Evolutionary conservation across 2,888 invertebrate species (phyloP).

Genomic region (Rhimphoctona megacephalus): DNA sequence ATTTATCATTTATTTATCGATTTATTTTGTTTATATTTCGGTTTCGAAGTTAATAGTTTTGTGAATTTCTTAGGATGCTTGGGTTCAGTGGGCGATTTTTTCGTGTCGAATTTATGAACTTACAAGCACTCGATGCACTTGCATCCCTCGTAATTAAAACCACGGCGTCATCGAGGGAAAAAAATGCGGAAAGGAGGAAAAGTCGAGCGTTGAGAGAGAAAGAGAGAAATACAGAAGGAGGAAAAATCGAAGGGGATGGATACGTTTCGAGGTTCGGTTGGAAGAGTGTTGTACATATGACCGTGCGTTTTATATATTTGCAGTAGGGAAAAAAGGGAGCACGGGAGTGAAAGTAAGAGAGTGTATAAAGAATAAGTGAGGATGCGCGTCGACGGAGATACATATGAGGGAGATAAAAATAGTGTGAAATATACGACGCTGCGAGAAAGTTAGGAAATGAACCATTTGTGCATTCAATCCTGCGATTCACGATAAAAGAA

Average conservation of each 20-base stretch:
- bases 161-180: conserved; percentile 77
- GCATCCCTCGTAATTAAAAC: conserved; percentile 84
- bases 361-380: conserved; percentile 8
- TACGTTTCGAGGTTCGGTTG: conserved; percentile 26
- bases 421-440: conserved; percentile 5
- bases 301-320: conserved; percentile 29
- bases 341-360: conserved; percentile 28
- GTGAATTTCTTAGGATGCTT: background rate
- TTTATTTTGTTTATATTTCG: background rate
- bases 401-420: conserved; percentile 8
- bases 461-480: background rate
- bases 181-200: conserved; percentile 41
- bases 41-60: background rate
- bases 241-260: conserved; percentile 29
- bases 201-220: conserved; percentile 21
- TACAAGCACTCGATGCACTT: conserved; percentile 77
- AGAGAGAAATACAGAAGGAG: background rate
- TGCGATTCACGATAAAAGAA: background rate
- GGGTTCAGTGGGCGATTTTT: background rate
- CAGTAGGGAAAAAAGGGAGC: conserved; percentile 15
- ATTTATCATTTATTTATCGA: too few relatives aligned
- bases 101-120: background rate
- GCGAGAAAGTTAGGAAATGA: background rate
- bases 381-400: background rate
- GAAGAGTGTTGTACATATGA: background rate